Percentiles rank a stretch among this genome's conserved stretches.
Conservation (phyloP, 1,140 invertebrate species). For the Matsumurasca onukii region DNA sequence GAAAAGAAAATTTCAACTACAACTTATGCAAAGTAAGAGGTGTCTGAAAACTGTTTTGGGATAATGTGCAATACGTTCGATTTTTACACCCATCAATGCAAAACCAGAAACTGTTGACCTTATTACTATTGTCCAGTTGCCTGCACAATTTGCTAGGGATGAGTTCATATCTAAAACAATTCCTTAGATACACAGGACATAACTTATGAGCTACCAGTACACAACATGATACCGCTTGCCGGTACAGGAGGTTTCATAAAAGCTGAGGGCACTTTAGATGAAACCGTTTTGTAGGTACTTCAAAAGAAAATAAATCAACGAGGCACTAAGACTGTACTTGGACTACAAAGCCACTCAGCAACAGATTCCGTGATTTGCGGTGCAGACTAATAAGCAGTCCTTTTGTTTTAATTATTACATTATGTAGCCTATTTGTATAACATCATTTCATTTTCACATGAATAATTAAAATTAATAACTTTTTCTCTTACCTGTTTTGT, state of each 20-base stretch:
- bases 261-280: not conserved
- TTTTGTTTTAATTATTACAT: no score
- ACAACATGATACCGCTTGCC: conserved; percentile 33
- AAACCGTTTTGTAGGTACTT: not conserved
- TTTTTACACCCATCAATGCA: no score
- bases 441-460: no score
- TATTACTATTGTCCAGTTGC: not conserved
- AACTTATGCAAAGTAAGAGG: conserved; percentile 40
- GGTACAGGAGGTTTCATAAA: conserved; percentile 32
- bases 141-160: conserved; percentile 34
- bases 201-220: not conserved
- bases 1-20: conserved; percentile 41
- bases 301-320: no score
- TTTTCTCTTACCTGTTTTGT: no score
- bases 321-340: no score
- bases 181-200: not conserved
- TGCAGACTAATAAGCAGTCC: no score
- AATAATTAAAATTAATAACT: no score
- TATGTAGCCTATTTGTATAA: no score
- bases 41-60: conserved; percentile 41
- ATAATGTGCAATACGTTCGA: conserved; percentile 35
- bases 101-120: not conserved
- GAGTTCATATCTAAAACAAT: conserved; percentile 25
- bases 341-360: no score
- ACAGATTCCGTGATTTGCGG: no score